phyloP scores from a whole-genome alignment of 2,113 vertebrate species.

The Dasyprocta punctata region DNA sequence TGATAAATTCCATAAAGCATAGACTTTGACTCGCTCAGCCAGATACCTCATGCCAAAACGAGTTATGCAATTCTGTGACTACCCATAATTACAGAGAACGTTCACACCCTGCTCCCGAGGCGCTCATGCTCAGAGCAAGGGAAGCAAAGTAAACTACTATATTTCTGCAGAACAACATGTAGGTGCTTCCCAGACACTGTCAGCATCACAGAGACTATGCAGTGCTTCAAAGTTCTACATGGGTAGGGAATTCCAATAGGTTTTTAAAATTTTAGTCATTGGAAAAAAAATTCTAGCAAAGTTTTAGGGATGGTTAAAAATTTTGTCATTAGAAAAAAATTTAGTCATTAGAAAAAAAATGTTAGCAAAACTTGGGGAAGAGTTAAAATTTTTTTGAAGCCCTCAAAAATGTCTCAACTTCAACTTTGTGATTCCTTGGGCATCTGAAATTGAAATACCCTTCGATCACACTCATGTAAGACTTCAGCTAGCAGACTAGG shows the following conservation, averaged over 20 bases:
- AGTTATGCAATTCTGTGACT: not conserved
- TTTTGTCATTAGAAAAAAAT: slow-evolving; percentile 11
- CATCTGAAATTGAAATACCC: not conserved
- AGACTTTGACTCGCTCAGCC: not conserved
- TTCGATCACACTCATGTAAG: not conserved
- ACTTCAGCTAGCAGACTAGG: not conserved
- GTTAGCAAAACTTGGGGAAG: not conserved
- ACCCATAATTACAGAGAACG: not conserved
- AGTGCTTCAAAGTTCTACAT: not conserved
- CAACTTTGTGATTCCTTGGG: not conserved
- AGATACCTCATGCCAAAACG: not conserved
- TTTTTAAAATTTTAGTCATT: not conserved
- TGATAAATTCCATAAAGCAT: not conserved
- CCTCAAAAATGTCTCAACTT: not conserved
- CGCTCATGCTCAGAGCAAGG: not conserved
- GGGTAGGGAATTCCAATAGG: not conserved
- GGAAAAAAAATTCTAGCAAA: not conserved
- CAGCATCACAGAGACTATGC: not conserved
- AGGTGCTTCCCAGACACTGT: not conserved
- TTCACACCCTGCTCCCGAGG: not conserved
- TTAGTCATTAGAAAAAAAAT: slow-evolving; percentile 10
- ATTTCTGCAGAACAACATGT: not conserved
- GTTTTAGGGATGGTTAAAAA: not conserved
- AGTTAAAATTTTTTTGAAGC: slow-evolving; percentile 16
- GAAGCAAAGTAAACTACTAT: not conserved